Evolutionary conservation across 2,888 invertebrate genomes (phyloP).

Genomic region (Rotaria macrura): DNA sequence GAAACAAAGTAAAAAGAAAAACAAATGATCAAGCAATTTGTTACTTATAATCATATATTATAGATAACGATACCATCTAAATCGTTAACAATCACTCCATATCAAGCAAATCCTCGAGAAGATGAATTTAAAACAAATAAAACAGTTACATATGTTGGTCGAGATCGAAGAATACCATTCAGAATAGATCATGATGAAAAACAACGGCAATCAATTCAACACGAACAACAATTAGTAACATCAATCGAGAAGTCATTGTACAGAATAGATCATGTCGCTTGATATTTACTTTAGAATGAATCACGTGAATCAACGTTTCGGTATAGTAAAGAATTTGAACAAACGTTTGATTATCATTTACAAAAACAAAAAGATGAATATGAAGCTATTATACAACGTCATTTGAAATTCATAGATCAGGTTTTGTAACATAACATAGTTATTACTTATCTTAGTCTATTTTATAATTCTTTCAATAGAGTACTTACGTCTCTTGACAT

Average conservation of each 20-base stretch:
- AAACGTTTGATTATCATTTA: slow-evolving; percentile 46
- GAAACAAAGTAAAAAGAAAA: background rate
- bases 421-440: slow-evolving; percentile 36
- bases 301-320: slow-evolving; percentile 48
- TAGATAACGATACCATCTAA: background rate
- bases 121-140: background rate
- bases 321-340: slow-evolving; percentile 48
- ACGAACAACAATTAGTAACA: background rate
- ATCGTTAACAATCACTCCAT: background rate
- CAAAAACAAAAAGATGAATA: slow-evolving; percentile 49
- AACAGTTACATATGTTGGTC: background rate
- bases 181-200: background rate
- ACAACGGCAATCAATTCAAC: background rate
- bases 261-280: background rate
- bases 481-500: too few relatives aligned
- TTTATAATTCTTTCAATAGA: too few relatives aligned
- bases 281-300: slow-evolving; percentile 41
- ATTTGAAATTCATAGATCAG: slow-evolving; percentile 50
- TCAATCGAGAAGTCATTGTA: background rate
- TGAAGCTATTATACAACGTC: slow-evolving; percentile 48
- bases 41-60: background rate
- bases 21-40: background rate
- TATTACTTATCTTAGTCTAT: background rate
- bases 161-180: background rate
- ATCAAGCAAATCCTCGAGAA: background rate